Evolutionary conservation across 2,888 invertebrate species (phyloP).

Genomic region (Ctena decussata): DNA sequence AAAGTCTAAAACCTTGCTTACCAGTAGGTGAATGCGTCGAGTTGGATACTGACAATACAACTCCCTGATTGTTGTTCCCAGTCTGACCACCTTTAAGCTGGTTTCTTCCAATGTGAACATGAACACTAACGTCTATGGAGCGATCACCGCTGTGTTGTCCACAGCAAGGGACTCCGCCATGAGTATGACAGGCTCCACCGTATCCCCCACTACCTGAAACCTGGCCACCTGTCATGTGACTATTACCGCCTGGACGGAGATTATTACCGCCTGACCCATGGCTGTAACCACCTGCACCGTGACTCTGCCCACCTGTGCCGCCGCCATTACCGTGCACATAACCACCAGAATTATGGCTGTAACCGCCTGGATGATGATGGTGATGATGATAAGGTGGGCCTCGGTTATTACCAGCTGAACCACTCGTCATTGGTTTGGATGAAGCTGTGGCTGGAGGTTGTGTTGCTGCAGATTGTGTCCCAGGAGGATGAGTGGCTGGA

Average conservation of each 20-base stretch:
- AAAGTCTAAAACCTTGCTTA: too few relatives aligned
- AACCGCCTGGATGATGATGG: neutral
- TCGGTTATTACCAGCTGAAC: slow-evolving; percentile 11
- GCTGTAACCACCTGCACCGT: neutral
- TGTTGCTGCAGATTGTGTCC: neutral
- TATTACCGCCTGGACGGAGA: neutral
- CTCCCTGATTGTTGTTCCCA: neutral
- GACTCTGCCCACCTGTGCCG: neutral
- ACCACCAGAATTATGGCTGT: neutral
- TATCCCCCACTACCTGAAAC: neutral
- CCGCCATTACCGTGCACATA: neutral
- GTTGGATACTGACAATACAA: neutral
- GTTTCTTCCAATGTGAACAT: slow-evolving; percentile 61
- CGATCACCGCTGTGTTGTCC: slow-evolving; percentile 49
- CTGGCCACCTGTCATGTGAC: neutral
- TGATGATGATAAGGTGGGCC: neutral
- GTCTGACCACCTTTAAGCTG: slow-evolving; percentile 1
- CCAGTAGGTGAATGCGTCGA: slow-evolving; percentile 19
- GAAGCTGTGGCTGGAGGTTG: slow-evolving; percentile 1
- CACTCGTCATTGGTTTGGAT: neutral
- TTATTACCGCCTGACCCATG: neutral
- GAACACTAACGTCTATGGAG: slow-evolving; percentile 65
- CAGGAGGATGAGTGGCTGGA: slow-evolving; percentile 12
- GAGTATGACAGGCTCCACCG: slow-evolving; percentile 42
- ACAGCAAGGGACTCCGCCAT: slow-evolving; percentile 55